Evolutionary conservation across 2,113 vertebrate species (phyloP), one percentile per base, ranked within the genome.

Genomic region (Amia ocellicauda): DNA sequence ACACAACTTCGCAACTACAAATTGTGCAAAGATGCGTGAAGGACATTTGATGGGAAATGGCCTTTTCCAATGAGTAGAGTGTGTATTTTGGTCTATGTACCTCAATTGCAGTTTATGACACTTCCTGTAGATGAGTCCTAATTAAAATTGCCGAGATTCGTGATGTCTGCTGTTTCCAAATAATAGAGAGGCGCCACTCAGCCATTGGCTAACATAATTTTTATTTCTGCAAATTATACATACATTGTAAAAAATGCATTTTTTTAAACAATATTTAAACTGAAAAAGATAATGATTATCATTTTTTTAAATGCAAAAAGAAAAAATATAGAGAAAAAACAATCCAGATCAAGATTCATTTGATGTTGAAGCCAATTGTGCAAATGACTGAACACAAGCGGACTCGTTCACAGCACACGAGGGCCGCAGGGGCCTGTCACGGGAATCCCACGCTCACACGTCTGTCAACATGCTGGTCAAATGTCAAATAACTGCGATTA

Each of bases 201-300:
- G 49, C 62, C 65, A 53, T 88, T 92, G 90, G 89, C 93, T 93
- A 93, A 80, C 92, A 93, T 92, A 91, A 78, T 88, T 85, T 94
- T 94, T 95, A 93, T 98, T 98, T 86, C 91, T 92, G 90, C 89
- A 96, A 98, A 94, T 90, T 90, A 93, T 93, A 95, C 90, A 93
- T 90, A 92, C 91, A 95, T 88, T 80, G 88, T 94, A 91, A 91
- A 94, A 94, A 95, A 93, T 78, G 83, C 80, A 87, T 87, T 82
- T 88, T 84, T 80, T 81, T 86, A 79, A 87, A 82, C 73, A 84
- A 79, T 81, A 78, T 78, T 86, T 78, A 59, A 77, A 80, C 75
- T 83, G 67, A 74, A 69, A 63, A 36, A 62, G 49, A 49, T 51
- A 16, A 42, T 63, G 45, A 52, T 67, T 45, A 42, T 63, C 42